Conservation (phyloP, 2,113 vertebrate genomes). For the Scytalopus superciliaris region DNA sequence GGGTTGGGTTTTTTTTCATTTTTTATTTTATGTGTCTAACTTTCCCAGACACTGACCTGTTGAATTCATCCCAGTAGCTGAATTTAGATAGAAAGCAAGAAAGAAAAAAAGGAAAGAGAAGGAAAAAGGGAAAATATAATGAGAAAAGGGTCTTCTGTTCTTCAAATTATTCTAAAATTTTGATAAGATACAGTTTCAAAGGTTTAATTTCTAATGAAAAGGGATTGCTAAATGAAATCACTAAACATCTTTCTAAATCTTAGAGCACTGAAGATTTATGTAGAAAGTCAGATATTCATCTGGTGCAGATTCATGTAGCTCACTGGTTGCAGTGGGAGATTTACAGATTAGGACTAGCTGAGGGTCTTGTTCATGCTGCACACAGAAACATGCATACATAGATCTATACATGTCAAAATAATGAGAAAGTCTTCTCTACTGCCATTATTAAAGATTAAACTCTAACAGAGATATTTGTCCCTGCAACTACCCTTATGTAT, state of each 20-base stretch:
- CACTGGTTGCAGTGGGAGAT: background rate
- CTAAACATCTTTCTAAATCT: background rate
- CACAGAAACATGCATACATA: background rate
- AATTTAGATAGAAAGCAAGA: background rate
- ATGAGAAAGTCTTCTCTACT: background rate
- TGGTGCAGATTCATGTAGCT: background rate
- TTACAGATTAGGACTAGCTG: background rate
- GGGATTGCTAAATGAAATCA: background rate
- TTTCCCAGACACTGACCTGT: background rate
- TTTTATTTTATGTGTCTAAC: background rate
- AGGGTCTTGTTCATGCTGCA: background rate
- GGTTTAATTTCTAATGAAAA: background rate
- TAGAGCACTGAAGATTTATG: background rate
- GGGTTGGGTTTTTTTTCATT: background rate
- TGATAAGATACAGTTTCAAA: background rate
- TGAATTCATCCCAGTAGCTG: background rate
- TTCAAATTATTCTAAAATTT: background rate
- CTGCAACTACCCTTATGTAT: background rate
- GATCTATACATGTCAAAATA: background rate
- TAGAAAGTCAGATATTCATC: background rate
- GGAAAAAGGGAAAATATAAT: background rate
- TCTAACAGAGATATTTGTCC: background rate
- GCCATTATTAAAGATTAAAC: background rate
- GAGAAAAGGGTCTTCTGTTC: background rate
- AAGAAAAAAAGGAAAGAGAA: background rate